Conservation (phyloP, 2,888 invertebrate genomes). For the Oligia strigilis region DNA sequence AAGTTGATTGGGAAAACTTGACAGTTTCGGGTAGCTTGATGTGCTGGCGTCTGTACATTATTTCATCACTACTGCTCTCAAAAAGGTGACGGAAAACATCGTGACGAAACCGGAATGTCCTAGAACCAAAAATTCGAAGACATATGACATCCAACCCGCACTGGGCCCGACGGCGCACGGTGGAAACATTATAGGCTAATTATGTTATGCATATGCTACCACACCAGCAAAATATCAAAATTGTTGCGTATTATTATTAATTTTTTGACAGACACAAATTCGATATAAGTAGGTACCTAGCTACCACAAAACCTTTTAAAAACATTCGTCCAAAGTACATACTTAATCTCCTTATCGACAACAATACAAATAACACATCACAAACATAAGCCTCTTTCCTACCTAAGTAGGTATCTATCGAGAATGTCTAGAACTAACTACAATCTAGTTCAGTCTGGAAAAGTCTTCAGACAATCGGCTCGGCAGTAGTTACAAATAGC, state of each 20-base stretch:
- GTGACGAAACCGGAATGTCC: neutral
- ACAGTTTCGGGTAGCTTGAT: too few relatives aligned
- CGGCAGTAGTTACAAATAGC: slow-evolving; percentile 74
- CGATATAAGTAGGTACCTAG: too few relatives aligned
- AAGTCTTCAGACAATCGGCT: slow-evolving; percentile 68
- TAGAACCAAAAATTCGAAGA: neutral
- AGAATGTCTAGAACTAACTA: slow-evolving; percentile 9
- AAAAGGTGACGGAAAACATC: neutral
- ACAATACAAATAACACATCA: slow-evolving; percentile 3
- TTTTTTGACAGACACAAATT: too few relatives aligned
- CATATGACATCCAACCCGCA: neutral
- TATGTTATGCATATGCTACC: too few relatives aligned
- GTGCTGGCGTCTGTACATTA: neutral
- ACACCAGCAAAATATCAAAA: too few relatives aligned
- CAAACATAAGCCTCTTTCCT: slow-evolving; percentile 9
- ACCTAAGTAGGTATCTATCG: neutral
- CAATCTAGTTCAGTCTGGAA: neutral
- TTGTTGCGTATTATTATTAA: too few relatives aligned
- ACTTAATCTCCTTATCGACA: slow-evolving; percentile 6
- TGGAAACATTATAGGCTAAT: too few relatives aligned
- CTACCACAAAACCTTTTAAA: neutral
- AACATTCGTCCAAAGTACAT: neutral
- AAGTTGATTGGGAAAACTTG: too few relatives aligned
- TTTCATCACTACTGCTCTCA: too few relatives aligned
- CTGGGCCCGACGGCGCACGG: neutral